phyloP scores from a whole-genome alignment of 2,888 invertebrate species.

The Colletes collaris region DNA sequence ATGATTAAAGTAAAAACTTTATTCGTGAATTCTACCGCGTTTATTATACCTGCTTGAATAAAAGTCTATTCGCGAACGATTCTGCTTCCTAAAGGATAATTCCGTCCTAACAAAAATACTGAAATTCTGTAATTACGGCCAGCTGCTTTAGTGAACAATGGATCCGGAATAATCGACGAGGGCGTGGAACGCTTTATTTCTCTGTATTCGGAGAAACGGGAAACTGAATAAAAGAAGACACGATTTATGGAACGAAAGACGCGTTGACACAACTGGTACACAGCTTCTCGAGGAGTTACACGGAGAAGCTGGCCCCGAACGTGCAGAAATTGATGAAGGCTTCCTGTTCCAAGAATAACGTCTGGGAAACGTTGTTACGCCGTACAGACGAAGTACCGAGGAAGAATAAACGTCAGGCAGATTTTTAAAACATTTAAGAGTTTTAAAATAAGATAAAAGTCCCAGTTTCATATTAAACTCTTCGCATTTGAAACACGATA shows the following conservation, averaged over 20 bases:
- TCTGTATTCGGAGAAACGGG: neutral
- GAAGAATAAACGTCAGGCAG: constrained; percentile 68
- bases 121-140: constrained; percentile 44
- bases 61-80: constrained; percentile 28
- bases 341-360: constrained; percentile 36
- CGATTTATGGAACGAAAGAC: constrained; percentile 17
- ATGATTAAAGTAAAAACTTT: constrained; percentile 45
- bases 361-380: constrained; percentile 37
- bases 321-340: constrained; percentile 45
- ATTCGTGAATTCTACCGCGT: constrained; percentile 40
- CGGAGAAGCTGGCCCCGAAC: constrained; percentile 17
- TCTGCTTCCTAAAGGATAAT: neutral
- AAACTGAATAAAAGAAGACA: constrained; percentile 6
- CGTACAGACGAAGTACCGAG: constrained; percentile 27
- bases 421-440: too few relatives aligned
- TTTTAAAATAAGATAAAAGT: too few relatives aligned
- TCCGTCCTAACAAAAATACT: constrained; percentile 36
- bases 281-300: neutral
- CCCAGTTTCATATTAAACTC: too few relatives aligned
- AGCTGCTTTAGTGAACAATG: neutral
- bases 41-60: constrained; percentile 17
- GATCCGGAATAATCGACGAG: constrained; percentile 19
- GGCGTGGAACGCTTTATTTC: neutral
- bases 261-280: constrained; percentile 2
- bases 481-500: too few relatives aligned